A percentile compares a stretch with the other conserved stretches of the same genome.
Conservation (phyloP, 2,113 vertebrate genomes). For the Origma solitaria region DNA sequence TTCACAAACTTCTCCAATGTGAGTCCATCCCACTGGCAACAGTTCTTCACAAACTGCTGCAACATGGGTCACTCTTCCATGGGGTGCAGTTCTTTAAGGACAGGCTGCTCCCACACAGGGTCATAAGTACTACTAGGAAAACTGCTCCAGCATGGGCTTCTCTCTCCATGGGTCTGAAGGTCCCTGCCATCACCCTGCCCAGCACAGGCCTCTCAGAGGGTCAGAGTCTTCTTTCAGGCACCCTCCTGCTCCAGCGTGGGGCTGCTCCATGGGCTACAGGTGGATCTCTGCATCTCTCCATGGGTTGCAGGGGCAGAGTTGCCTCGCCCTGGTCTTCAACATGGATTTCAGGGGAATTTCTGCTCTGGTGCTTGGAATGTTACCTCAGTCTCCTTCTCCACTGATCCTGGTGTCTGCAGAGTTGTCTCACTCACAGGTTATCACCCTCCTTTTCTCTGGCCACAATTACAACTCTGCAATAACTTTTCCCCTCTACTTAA, state of each 20-base stretch:
- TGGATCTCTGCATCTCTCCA: neutral
- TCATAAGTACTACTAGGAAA: neutral
- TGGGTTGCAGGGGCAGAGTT: neutral
- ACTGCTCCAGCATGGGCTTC: neutral
- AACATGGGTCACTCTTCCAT: neutral
- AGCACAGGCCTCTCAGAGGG: too few relatives aligned
- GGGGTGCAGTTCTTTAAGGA: neutral
- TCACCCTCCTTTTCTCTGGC: neutral
- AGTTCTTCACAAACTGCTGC: neutral
- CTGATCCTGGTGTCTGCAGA: neutral
- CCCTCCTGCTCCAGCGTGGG: accelerated
- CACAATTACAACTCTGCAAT: neutral
- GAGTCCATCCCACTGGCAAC: neutral
- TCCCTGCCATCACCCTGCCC: neutral
- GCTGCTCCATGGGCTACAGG: neutral
- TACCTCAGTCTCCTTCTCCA: neutral
- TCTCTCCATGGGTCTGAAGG: neutral
- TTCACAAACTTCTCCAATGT: neutral
- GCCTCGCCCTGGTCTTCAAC: neutral
- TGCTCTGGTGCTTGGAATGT: neutral
- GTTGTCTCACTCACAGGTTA: neutral
- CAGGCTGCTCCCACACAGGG: neutral
- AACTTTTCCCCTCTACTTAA: neutral
- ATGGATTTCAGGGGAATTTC: neutral
- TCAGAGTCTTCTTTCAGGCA: neutral